Evolutionary conservation across 2,797 vertebrate genomes (phyloP), one percentile per base, ranked within the genome.

Genomic region (Etheostoma perlongum): DNA sequence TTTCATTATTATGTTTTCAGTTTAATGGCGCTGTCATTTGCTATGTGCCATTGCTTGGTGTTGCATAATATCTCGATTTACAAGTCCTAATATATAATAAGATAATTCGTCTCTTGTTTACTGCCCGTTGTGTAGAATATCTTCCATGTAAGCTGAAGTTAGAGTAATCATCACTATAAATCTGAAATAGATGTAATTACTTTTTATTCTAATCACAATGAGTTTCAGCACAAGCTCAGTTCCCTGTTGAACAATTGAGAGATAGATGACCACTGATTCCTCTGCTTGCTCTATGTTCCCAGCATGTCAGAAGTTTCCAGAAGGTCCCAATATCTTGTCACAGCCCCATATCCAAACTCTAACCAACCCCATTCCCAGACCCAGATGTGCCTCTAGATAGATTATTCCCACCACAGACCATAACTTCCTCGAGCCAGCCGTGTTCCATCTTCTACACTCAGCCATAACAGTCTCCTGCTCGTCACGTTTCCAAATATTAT

Each of bases 351-450:
- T 84, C 62, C 64, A 71, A 74, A 76, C 81, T 79, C 30, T 53
- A 79, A 81, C 76, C 67, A 76, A 67, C 40, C 72, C 69, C 30
- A 46, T 72, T 84, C 72, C 55, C 55, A 74, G 63, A 72, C 72
- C 69, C 82, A 88, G 77, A 86, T 83, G 82, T 75, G 81, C 63
- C 83, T 78, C 61, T 67, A 63, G 78, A 85, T 65, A 77, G 66
- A 79, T 82, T 49, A 74, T 79, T 90, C 78, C 74, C 78, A 80
- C 68, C 81, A 74, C 76, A 88, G 62, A 85, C 68, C 75, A 81
- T 78, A 73, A 72, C 76, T 52, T 84, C 69, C 77, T 79, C 14
- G 25, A 75, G 52, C 67, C 65, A 78, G 72, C 62, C 46, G 40
- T 74, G 82, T 84, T 89, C 79, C 75, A 53, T 72, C 67, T 74